A percentile compares a stretch with the other conserved stretches of the same genome.
These are phyloP conservation scores for Cremastobaeus sp. DNA, from an alignment of 2,888 invertebrate genomes.

Conservation along the genomic window DNA sequence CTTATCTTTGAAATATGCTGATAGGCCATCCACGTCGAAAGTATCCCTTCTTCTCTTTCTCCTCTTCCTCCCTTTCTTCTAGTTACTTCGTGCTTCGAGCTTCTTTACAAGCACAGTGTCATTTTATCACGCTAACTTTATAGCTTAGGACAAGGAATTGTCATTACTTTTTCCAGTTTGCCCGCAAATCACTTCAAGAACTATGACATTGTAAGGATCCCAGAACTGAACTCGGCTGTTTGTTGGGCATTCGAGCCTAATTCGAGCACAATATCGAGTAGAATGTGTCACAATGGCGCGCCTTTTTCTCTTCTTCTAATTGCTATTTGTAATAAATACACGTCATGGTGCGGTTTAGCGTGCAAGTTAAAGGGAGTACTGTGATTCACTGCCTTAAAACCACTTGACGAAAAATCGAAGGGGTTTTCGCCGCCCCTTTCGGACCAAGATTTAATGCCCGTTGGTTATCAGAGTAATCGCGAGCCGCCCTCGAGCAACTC, in stretches of 20 bases:
- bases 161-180: constrained; percentile 63
- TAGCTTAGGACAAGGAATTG: constrained; percentile 68
- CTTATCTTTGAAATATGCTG: constrained; percentile 79
- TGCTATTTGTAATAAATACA: constrained; percentile 59
- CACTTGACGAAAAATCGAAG: constrained; percentile 65
- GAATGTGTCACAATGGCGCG: constrained; percentile 26
- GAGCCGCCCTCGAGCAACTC: constrained; percentile 64
- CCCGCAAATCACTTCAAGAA: constrained; percentile 14
- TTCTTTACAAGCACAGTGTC: constrained; percentile 52
- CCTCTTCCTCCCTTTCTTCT: constrained; percentile 28
- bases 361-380: constrained; percentile 67
- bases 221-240: too few species aligned
- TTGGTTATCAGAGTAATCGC: constrained; percentile 76
- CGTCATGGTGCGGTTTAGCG: constrained; percentile 56
- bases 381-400: constrained; percentile 72
- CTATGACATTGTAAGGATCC: too few species aligned
- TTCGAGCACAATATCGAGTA: constrained; percentile 12
- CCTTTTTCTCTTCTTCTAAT: constrained; percentile 47
- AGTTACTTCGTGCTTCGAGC: constrained; percentile 31
- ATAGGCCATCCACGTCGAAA: constrained; percentile 72
- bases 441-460: constrained; percentile 75
- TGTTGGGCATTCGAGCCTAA: background rate
- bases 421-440: constrained; percentile 70
- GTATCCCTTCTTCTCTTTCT: constrained; percentile 34
- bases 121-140: constrained; percentile 69